phyloP scores from a whole-genome alignment of 2,797 vertebrate genomes.

The Malurus leucopterus region DNA sequence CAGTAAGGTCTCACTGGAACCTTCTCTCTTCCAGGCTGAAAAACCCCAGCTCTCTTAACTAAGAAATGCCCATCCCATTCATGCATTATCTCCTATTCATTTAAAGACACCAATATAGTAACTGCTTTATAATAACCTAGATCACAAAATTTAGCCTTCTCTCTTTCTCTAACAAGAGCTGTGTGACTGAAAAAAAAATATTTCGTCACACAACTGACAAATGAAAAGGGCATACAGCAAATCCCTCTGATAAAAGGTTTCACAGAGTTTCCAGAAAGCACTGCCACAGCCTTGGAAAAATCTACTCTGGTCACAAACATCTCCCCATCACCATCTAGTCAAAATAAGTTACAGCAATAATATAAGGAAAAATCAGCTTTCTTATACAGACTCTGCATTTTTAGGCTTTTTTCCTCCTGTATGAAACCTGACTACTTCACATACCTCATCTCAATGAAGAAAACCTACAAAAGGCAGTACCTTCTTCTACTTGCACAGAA shows the following conservation, averaged over 20 bases:
- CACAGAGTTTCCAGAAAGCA: neutral
- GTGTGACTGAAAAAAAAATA: neutral
- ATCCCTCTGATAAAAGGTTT: neutral
- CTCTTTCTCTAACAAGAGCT: neutral
- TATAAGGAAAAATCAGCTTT: neutral
- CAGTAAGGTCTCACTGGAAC: neutral
- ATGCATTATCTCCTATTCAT: neutral
- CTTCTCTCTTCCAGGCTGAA: neutral
- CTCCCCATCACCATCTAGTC: rapidly evolving
- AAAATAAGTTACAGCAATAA: neutral
- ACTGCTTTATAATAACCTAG: neutral
- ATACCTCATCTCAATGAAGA: neutral
- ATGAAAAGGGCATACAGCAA: neutral
- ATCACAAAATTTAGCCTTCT: neutral
- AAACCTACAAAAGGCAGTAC: neutral
- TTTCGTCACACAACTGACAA: neutral
- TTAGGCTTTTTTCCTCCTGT: neutral
- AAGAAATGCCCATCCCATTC: neutral
- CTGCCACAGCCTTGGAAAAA: neutral
- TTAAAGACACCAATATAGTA: neutral
- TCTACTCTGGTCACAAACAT: neutral
- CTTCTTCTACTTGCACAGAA: neutral
- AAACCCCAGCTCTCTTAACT: neutral
- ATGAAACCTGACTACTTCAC: neutral
- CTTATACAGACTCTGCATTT: neutral